Percentiles rank a stretch among this genome's conserved stretches.
Conservation (phyloP, 2,113 vertebrate species). For the Bos javanicus region DNA sequence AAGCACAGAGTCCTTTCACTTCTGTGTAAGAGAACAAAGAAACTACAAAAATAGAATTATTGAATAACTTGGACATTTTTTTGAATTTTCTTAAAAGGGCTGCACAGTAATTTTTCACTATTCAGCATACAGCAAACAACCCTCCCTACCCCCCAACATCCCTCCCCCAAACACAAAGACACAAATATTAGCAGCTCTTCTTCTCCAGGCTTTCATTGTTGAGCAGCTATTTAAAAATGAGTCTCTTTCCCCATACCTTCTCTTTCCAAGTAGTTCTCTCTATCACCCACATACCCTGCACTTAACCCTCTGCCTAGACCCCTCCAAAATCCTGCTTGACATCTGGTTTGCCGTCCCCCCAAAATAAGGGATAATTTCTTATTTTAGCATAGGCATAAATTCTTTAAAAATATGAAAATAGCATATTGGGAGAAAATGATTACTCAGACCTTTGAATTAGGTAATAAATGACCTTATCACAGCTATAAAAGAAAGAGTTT, state of each 20-base stretch:
- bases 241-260: not conserved
- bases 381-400: not conserved
- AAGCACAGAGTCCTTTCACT: not conserved
- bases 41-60: not conserved
- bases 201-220: not conserved
- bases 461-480: not conserved
- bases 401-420: constrained; percentile 12
- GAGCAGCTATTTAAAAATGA: not conserved
- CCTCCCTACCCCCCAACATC: not conserved
- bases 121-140: not conserved
- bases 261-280: not conserved
- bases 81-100: not conserved
- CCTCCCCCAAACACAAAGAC: not conserved
- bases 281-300: not conserved
- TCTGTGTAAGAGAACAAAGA: not conserved
- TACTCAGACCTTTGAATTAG: not conserved
- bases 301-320: not conserved
- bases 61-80: not conserved
- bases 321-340: not conserved
- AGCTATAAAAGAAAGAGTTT: not conserved
- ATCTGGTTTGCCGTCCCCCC: not conserved
- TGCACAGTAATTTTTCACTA: not conserved
- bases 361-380: not conserved
- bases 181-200: not conserved
- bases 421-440: not conserved